Conservation (phyloP, 1,140 invertebrate genomes). For the Orius insidiosus region DNA sequence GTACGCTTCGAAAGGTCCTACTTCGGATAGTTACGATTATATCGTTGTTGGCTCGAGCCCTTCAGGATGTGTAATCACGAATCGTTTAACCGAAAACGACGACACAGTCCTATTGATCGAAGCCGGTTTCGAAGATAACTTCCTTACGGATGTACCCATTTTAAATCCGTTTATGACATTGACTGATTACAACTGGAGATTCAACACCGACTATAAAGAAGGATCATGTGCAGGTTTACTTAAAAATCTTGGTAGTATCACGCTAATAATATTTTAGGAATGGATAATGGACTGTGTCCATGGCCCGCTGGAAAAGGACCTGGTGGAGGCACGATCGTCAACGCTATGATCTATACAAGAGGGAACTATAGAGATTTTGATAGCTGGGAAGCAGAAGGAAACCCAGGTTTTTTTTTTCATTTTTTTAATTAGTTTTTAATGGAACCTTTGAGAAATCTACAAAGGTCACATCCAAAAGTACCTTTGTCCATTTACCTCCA, state of each 20-base stretch:
- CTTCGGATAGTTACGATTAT: constrained; percentile 15
- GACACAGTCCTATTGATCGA: constrained; percentile 32
- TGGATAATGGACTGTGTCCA: constrained; percentile 31
- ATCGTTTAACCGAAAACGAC: constrained; percentile 28
- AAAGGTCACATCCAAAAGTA: too few species aligned
- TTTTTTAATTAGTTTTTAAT: not conserved
- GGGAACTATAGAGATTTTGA: constrained; percentile 62
- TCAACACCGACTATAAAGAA: constrained; percentile 41
- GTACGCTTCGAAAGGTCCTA: not conserved
- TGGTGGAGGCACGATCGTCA: constrained; percentile 62
- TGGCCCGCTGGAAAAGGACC: constrained; percentile 41
- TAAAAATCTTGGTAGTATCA: constrained; percentile 25
- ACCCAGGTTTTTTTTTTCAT: constrained; percentile 7
- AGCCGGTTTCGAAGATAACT: constrained; percentile 47
- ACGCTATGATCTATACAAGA: constrained; percentile 77
- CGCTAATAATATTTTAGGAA: too few species aligned
- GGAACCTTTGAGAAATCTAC: too few species aligned
- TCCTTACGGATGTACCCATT: constrained; percentile 45
- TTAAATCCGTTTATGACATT: constrained; percentile 35
- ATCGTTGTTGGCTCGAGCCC: constrained; percentile 19
- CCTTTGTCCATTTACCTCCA: too few species aligned
- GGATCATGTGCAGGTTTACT: constrained; percentile 37
- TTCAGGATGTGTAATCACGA: constrained; percentile 35
- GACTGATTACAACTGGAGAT: constrained; percentile 49
- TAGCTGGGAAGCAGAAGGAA: constrained; percentile 32